phyloP scores from a whole-genome alignment of 2,888 invertebrate species.

The Clanis bilineata region DNA sequence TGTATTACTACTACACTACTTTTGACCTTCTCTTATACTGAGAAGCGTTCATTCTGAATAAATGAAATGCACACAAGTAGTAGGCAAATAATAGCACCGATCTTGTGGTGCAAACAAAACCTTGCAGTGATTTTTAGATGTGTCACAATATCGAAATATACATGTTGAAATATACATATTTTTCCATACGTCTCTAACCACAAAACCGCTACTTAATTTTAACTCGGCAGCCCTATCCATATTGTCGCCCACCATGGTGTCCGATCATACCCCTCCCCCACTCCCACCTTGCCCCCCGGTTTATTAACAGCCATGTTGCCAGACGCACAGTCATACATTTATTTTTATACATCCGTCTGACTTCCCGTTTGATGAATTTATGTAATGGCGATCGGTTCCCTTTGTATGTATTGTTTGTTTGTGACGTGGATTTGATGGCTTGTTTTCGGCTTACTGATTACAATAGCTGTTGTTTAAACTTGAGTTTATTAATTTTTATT shows the following conservation, averaged over 20 bases:
- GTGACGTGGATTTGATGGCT: not conserved
- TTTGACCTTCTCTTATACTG: too few relatives aligned
- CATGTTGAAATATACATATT: too few relatives aligned
- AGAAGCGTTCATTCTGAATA: too few relatives aligned
- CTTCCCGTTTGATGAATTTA: constrained; percentile 8
- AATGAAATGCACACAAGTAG: too few relatives aligned
- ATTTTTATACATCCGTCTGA: constrained; percentile 14
- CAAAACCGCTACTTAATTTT: not conserved
- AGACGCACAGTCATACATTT: constrained; percentile 13
- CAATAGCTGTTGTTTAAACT: not conserved
- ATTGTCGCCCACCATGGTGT: constrained; percentile 9
- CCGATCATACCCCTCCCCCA: not conserved
- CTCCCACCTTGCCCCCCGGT: not conserved
- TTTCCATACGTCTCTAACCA: not conserved
- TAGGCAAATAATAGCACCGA: too few relatives aligned
- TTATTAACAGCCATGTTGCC: constrained; percentile 10
- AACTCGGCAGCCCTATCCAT: not conserved
- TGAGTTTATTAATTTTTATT: too few relatives aligned
- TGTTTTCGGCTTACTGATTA: not conserved
- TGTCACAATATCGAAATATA: too few relatives aligned
- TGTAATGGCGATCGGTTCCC: not conserved
- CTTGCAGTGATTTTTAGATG: too few relatives aligned
- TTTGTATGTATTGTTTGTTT: not conserved
- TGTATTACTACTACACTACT: too few relatives aligned
- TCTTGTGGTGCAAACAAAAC: too few relatives aligned